These are phyloP conservation scores for Dryobotodes eremita DNA, from an alignment of 2,888 invertebrate species.

Conservation along the genomic window DNA sequence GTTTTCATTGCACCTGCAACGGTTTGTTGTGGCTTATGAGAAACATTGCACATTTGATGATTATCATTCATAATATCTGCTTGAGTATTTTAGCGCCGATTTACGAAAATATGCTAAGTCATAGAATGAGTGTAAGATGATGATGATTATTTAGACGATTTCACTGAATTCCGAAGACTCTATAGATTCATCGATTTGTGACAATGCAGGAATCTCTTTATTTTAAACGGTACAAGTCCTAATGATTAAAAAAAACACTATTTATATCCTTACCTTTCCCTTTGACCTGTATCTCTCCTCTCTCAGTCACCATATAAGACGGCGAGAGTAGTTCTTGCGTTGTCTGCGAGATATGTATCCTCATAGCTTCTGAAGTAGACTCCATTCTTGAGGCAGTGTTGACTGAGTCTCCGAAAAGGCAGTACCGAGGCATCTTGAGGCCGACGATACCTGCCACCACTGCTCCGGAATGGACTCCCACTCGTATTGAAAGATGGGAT, in stretches of 20 bases:
- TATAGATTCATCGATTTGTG: background rate
- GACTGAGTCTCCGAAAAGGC: constrained; percentile 97
- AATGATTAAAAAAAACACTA: constrained; percentile 5
- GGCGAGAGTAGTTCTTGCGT: constrained; percentile 94
- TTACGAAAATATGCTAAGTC: background rate
- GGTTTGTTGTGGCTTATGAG: constrained; percentile 37
- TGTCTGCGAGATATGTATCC: constrained; percentile 98
- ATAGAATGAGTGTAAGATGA: background rate
- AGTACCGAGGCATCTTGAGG: constrained; percentile 97
- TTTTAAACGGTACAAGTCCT: background rate
- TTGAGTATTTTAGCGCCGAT: background rate
- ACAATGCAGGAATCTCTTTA: background rate
- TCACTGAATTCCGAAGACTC: background rate
- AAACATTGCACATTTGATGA: constrained; percentile 11
- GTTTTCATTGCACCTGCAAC: constrained; percentile 95
- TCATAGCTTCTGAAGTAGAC: constrained; percentile 97
- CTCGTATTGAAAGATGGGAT: constrained; percentile 95
- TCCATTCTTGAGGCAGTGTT: constrained; percentile 98
- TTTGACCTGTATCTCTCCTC: constrained; percentile 97
- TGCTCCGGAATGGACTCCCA: constrained; percentile 97
- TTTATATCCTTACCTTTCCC: constrained; percentile 93
- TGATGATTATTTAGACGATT: background rate
- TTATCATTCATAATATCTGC: background rate
- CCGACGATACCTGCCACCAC: constrained; percentile 98
- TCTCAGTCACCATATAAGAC: constrained; percentile 93